Evolutionary conservation across 1,140 invertebrate genomes (phyloP).

Genomic region (Sesamia nonagrioides): DNA sequence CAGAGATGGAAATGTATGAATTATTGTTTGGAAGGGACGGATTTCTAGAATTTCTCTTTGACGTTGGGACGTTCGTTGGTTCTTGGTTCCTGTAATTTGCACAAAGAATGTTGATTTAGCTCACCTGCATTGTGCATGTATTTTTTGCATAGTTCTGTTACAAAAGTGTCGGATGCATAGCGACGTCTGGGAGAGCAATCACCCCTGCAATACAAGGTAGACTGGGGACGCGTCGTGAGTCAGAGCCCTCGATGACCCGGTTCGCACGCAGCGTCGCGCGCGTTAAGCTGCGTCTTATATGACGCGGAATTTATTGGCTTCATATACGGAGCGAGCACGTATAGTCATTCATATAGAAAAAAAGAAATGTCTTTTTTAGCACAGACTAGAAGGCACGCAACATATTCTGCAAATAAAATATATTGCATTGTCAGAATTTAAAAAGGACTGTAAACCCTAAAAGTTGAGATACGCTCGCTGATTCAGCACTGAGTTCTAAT

Average conservation of each 20-base stretch:
- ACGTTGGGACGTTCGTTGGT: constrained; percentile 43
- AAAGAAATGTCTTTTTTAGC: too few relatives aligned
- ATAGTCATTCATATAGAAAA: neutral
- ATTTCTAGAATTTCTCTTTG: constrained; percentile 57
- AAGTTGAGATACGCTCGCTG: neutral
- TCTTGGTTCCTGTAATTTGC: constrained; percentile 52
- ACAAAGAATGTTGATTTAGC: constrained; percentile 51
- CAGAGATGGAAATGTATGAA: constrained; percentile 59
- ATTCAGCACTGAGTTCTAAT: neutral
- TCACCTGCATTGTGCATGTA: constrained; percentile 32
- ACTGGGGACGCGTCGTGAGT: constrained; percentile 59
- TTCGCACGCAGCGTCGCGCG: constrained; percentile 62
- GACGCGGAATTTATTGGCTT: constrained; percentile 54
- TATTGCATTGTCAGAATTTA: too few relatives aligned
- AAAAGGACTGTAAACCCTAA: too few relatives aligned
- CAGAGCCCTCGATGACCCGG: constrained; percentile 65
- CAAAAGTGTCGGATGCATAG: constrained; percentile 41
- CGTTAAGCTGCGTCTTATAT: constrained; percentile 55
- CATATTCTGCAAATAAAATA: too few relatives aligned
- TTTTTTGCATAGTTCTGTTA: constrained; percentile 38
- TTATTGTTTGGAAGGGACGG: constrained; percentile 60
- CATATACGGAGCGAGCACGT: neutral
- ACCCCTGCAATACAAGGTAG: constrained; percentile 47
- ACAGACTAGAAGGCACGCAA: too few relatives aligned
- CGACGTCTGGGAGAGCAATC: constrained; percentile 47